A percentile compares a stretch with the other conserved stretches of the same genome.
Conservation (phyloP, 2,888 invertebrate genomes). For the Coelogynopora nodosa region DNA sequence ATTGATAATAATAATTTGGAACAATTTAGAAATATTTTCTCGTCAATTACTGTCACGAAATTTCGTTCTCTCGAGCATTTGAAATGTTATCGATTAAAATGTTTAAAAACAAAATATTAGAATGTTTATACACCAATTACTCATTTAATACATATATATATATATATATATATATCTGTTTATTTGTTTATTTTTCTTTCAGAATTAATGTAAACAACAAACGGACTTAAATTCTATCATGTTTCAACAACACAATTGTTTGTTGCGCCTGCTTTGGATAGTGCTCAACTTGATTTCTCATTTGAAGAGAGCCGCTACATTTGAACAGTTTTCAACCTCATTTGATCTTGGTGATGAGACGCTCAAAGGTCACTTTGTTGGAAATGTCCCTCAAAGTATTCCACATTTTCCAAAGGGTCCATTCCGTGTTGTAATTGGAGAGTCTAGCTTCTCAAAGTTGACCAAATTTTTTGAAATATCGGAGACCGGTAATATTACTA, state of each 20-base stretch:
- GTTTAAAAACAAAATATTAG: too few relatives aligned
- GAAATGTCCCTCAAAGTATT: constrained; percentile 3
- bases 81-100: too few relatives aligned
- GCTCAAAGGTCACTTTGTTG: background rate
- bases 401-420: background rate
- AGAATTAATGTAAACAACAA: background rate
- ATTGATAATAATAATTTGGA: too few relatives aligned
- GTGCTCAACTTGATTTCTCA: background rate
- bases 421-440: background rate
- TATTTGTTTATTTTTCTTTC: background rate
- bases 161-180: too few relatives aligned
- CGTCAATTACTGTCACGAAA: too few relatives aligned
- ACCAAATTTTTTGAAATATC: constrained; percentile 34
- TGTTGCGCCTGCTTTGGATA: background rate
- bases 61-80: too few relatives aligned
- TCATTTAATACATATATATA: too few relatives aligned
- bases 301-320: background rate
- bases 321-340: background rate
- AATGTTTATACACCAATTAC: too few relatives aligned
- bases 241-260: background rate
- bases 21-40: too few relatives aligned
- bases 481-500: constrained; percentile 1
- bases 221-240: background rate
- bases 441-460: constrained; percentile 32
- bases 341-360: background rate